Base-by-base conservation (phyloP, 2,888 invertebrate genomes). In the Palloptera scutellata region DNA sequence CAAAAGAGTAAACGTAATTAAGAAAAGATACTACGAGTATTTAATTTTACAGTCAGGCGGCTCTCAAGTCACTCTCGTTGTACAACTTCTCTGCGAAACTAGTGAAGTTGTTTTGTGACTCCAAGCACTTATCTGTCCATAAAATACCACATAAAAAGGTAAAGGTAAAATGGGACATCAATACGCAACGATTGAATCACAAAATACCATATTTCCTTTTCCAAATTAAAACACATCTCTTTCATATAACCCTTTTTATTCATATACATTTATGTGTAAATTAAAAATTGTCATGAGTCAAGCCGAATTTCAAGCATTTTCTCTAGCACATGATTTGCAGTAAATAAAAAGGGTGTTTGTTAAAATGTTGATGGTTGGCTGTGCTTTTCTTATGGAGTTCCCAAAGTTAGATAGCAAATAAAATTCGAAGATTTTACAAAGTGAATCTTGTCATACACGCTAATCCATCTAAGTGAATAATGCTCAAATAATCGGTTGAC, bases 371-470 rank as follows among this genome's bases (percentile, higher is more conserved):
- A 42, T 30, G 63, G 17, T 55, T 30, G 30, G 64, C 42, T 69
- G 61, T 51, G 64, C 58, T 20, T 9, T 57, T 51, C 6, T 13
- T 48, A 51, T 42, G 17, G 6, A 13, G 52, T 52, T 55, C n/a
- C 20, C 42, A 62, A 30, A 54, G 30, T 62, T 53, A 74, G 63
- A 61, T 72, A 72, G 74, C 72, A 73, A 74, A 72, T 73, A 62
- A 51, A 52, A 61, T 69, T 71, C 71, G 64, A 70, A 72, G 73
- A 76, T 72, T 20, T 43, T 30, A 53, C 45, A 68, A 70, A 59
- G 17, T 74, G 69, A 30, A 30, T 74, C 78, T 77, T 76, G 77
- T 81, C 80, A 81, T 81, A 41, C 64, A 79, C 75, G 78, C 75
- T 79, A 76, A 76, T 12, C 20, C 60, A n/a, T 12, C 48, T 54